Evolutionary conservation across 2,888 invertebrate genomes (phyloP), one percentile per base, ranked within the genome.

Genomic region (Rosalia funebris): DNA sequence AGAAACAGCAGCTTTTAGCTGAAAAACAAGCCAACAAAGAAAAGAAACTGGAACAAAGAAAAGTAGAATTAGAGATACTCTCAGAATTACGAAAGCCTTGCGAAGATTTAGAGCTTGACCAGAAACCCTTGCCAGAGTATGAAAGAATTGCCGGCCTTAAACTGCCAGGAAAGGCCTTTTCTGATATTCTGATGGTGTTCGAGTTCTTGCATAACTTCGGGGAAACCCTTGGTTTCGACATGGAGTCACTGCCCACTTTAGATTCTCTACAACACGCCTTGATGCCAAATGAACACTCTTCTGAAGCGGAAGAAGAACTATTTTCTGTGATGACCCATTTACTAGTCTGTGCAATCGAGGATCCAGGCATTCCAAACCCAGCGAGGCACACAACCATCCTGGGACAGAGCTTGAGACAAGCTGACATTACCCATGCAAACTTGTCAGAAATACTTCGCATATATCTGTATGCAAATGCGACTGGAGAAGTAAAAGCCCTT

Each of bases 131-230:
- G 63, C 93, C 93, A 0, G 84, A 87, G 1, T 83, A 93, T 53
- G 88, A 89, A 55, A 85, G 96, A 68, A 89, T 98, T 70, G 88
- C 91, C 0, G 79, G 79, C 10, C 64, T 82, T 42, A 80, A 78
- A 75, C 83, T 98, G 50, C 86, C 92, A 0, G 96, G 95, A 0
- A 90, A 92, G 77, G 96, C 96, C 0, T 94, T 96, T 84, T 92
- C 94, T 0, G 94, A 98, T 81, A 85, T 93, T 39, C 84, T 98
- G 15, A 97, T 98, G 91, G 92, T 95, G n/a, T 92, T 93, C 77
- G 98, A 98, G 83, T 98, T 98, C 80, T 85, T 98, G 68, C 93
- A 96, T 75, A 98, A 96, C 83, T 98, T 98, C 78, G 95, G 95
- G 48, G 94, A 95, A 81, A 95, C 95, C 0, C 85, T 98, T 1